These are phyloP conservation scores for Drosophila micromelanica DNA, from an alignment of 1,140 invertebrate genomes.

Conservation along the genomic window DNA sequence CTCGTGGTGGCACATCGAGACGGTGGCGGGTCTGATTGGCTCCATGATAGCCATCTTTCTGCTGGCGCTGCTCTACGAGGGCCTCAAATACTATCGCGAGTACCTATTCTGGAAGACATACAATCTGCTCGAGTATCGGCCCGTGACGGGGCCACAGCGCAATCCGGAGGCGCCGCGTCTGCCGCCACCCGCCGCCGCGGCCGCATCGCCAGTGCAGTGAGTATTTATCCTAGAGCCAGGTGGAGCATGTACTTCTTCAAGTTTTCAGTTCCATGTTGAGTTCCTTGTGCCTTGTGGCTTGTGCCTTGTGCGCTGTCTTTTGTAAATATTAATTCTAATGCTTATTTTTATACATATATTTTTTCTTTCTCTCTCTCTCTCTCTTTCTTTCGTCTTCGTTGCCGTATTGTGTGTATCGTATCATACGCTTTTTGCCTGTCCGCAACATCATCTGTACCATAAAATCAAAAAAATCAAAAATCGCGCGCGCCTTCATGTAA, in stretches of 20 bases:
- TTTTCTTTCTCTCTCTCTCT: slow-evolving; percentile 22
- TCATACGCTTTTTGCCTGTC: slow-evolving; percentile 28
- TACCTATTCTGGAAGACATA: slow-evolving; percentile 93
- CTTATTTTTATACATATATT: slow-evolving; percentile 44
- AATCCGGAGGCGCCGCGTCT: slow-evolving; percentile 85
- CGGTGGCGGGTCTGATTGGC: slow-evolving; percentile 90
- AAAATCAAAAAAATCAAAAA: slow-evolving; percentile 16
- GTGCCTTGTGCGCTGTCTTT: slow-evolving; percentile 1
- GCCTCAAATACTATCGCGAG: slow-evolving; percentile 95
- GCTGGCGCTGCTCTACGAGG: slow-evolving; percentile 94
- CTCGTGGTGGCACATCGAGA: slow-evolving; percentile 90
- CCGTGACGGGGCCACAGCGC: slow-evolving; percentile 89
- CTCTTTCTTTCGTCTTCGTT: slow-evolving; percentile 50
- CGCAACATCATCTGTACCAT: slow-evolving; percentile 14
- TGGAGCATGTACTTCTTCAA: slow-evolving; percentile 41
- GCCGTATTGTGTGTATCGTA: slow-evolving; percentile 49
- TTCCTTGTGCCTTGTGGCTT: neutral
- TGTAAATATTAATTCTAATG: slow-evolving; percentile 67
- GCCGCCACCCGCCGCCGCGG: slow-evolving; percentile 65
- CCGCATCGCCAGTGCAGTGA: slow-evolving; percentile 88
- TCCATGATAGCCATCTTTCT: slow-evolving; percentile 94
- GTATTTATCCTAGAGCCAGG: slow-evolving; percentile 60
- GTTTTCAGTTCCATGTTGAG: slow-evolving; percentile 9
- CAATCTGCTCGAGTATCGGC: slow-evolving; percentile 88
- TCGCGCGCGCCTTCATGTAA: slow-evolving; percentile 25